Evolutionary conservation across 2,113 vertebrate genomes (phyloP), one percentile per base, ranked within the genome.

Genomic region (Psophia crepitans): DNA sequence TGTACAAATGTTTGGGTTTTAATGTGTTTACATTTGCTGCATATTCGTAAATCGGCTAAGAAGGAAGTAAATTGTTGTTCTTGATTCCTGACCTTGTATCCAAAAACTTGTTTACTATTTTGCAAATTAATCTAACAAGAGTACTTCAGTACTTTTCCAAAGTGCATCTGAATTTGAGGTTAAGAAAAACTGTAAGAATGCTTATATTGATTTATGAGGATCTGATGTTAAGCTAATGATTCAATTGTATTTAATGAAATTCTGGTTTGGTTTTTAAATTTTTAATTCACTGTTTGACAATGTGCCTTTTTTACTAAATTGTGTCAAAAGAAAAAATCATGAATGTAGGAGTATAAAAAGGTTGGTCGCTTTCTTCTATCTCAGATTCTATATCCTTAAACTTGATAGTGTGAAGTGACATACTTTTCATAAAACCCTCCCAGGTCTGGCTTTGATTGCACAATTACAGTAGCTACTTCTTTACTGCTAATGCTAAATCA

Each of bases 291-390:
- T 92, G 83, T 97, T 97, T 95, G 92, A 98, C 96, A 89, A 98
- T 96, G 98, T 98, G 98, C 98, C 98, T 98, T 98, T 96, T 93
- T 97, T 96, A 96, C 96, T 97, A 96, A 97, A 96, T 96, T 97
- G 84, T 90, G 91, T 95, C 88, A 82, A 93, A 98, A n/a, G n/a
- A n/a, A 94, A 53, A 93, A 93, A 94, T 68, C 87, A 94, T 30
- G 97, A 98, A 98, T 98, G 98, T 98, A 97, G 96, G 75, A 97
- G 80, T 95, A 95, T 93, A 89, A 96, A 96, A 94, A 95, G 86
- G 69, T 94, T 87, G 73, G 82, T 92, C 26, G 30, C 91, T 97
- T 96, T 96, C 95, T 96, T 91, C 96, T 90, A 30, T 96, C 91
- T 95, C 86, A 89, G 89, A 93, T 94, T 83, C 89, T 89, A 16